These are phyloP conservation scores for Sinocyclocheilus anophthalmus DNA, from an alignment of 2,113 vertebrate genomes.

Conservation along the genomic window DNA sequence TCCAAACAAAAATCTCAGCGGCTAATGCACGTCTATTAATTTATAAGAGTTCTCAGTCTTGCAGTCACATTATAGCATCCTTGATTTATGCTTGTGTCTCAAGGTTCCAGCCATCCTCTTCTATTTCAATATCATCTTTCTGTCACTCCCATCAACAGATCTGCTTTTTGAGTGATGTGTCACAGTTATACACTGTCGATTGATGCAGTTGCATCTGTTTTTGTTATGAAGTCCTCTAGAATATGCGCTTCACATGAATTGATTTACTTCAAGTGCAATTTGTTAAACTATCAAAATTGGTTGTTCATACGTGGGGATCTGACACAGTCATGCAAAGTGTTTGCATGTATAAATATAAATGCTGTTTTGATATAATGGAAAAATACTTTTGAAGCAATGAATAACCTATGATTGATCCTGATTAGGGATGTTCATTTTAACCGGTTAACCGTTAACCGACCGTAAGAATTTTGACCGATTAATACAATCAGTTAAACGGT, in stretches of 20 bases:
- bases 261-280: slow-evolving; percentile 26
- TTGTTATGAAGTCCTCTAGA: slow-evolving; percentile 21
- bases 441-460: too few species aligned
- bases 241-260: slow-evolving; percentile 6
- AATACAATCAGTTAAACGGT: too few species aligned
- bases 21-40: slow-evolving; percentile 33
- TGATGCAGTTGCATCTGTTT: slow-evolving; percentile 26
- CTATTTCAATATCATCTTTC: slow-evolving; percentile 48
- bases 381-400: neutral
- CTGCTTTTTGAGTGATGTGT: slow-evolving; percentile 36
- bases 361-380: neutral
- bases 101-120: slow-evolving; percentile 21
- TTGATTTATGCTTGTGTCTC: slow-evolving; percentile 45
- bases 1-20: neutral
- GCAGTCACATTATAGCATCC: slow-evolving; percentile 6
- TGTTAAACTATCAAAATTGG: slow-evolving; percentile 21
- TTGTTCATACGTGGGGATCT: neutral
- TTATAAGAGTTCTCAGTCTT: slow-evolving; percentile 42
- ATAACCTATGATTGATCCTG: neutral
- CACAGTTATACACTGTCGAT: slow-evolving; percentile 4
- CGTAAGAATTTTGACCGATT: too few species aligned
- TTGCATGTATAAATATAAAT: neutral
- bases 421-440: too few species aligned
- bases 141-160: slow-evolving; percentile 45
- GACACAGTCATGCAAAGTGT: neutral